phyloP scores from a whole-genome alignment of 2,113 vertebrate genomes.

The Tragulus kanchil region DNA sequence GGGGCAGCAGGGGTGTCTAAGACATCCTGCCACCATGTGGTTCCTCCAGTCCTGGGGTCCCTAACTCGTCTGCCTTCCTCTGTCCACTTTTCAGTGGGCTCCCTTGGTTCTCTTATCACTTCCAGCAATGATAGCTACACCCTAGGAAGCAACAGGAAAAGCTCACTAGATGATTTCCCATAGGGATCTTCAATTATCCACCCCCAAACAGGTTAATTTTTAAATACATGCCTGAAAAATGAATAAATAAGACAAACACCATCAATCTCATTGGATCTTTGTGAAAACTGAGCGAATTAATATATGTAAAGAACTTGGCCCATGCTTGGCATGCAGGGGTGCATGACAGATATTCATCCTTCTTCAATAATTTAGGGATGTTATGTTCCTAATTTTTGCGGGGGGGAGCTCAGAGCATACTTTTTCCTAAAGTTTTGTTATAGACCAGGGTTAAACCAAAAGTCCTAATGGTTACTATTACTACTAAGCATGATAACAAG shows the following conservation, averaged over 20 bases:
- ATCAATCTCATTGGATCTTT: not conserved
- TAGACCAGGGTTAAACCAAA: not conserved
- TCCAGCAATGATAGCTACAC: not conserved
- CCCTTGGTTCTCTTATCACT: not conserved
- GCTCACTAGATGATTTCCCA: not conserved
- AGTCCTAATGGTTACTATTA: not conserved
- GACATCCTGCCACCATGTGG: rapidly evolving
- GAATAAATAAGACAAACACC: not conserved
- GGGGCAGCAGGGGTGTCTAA: not conserved
- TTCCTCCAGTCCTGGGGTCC: not conserved
- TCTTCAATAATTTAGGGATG: not conserved
- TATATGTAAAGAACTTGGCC: not conserved
- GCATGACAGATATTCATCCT: not conserved
- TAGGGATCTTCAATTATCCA: not conserved
- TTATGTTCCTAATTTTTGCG: not conserved
- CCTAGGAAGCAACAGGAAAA: not conserved
- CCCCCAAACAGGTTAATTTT: not conserved
- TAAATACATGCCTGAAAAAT: not conserved
- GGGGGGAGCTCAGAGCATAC: not conserved
- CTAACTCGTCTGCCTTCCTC: not conserved
- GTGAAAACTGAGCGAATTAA: not conserved
- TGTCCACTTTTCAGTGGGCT: no score
- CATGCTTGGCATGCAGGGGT: rapidly evolving
- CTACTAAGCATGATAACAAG: not conserved
- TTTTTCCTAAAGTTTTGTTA: not conserved